Conservation (phyloP, 2,797 vertebrate genomes). For the Neomorphus geoffroyi region DNA sequence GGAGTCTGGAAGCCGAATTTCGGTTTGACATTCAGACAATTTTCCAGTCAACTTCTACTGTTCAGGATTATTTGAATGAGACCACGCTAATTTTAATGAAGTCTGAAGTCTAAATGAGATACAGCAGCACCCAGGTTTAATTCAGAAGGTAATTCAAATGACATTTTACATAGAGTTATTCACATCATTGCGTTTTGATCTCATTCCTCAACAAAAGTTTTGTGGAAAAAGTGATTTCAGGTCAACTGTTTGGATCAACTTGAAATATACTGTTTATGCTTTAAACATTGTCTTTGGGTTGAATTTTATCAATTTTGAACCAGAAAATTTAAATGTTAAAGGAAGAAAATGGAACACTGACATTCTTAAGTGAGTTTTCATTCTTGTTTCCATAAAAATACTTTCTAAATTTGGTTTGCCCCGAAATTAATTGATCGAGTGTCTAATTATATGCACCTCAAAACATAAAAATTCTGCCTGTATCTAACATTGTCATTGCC, state of each 20-base stretch:
- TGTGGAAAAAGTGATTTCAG: neutral
- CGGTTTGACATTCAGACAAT: neutral
- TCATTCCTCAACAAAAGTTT: neutral
- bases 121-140: neutral
- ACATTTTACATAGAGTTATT: neutral
- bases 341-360: neutral
- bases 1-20: neutral
- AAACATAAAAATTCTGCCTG: neutral
- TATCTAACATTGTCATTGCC: neutral
- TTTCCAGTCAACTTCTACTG: neutral
- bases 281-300: neutral
- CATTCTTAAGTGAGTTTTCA: neutral
- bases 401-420: neutral
- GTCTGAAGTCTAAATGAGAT: slow-evolving; percentile 7
- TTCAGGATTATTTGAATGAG: slow-evolving; percentile 27
- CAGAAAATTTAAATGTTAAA: neutral
- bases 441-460: neutral
- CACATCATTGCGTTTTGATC: neutral
- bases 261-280: neutral
- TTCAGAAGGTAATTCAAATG: neutral
- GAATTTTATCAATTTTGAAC: neutral
- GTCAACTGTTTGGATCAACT: neutral
- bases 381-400: neutral
- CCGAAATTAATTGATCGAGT: neutral
- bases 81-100: neutral